Evolutionary conservation across 2,888 invertebrate genomes (phyloP).

Genomic region (Drosophila pseudotalamancana): DNA sequence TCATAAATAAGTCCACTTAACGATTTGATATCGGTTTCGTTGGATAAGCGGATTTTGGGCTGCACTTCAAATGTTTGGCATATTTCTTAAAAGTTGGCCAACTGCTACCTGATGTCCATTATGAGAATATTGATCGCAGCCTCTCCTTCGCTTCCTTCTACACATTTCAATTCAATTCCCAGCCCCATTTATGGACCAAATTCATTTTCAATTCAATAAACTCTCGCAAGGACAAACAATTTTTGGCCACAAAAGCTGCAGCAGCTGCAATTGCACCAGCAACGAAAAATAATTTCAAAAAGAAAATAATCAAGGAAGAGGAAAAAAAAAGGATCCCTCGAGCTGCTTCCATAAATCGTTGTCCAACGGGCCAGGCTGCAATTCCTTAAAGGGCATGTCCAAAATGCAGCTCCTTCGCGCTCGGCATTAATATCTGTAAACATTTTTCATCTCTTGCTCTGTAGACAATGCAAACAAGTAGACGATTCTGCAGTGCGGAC

Average conservation of each 20-base stretch:
- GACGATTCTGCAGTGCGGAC: neutral
- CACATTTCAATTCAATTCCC: constrained; percentile 48
- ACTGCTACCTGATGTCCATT: constrained; percentile 32
- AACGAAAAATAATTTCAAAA: constrained; percentile 17
- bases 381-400: constrained; percentile 60
- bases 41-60: too few relatives aligned
- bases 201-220: constrained; percentile 62
- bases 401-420: constrained; percentile 51
- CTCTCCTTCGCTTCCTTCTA: neutral
- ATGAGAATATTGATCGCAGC: constrained; percentile 37
- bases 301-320: neutral
- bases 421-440: constrained; percentile 64
- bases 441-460: constrained; percentile 56
- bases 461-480: constrained; percentile 59
- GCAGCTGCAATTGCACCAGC: constrained; percentile 28
- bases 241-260: constrained; percentile 50
- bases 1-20: too few relatives aligned
- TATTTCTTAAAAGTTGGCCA: constrained; percentile 14
- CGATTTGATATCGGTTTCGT: too few relatives aligned
- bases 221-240: constrained; percentile 40
- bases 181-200: constrained; percentile 51
- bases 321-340: neutral
- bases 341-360: constrained; percentile 61
- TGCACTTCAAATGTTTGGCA: neutral
- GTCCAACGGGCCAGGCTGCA: constrained; percentile 40